Conservation (phyloP, 1,140 invertebrate species). For the Neodiprion virginianus region DNA sequence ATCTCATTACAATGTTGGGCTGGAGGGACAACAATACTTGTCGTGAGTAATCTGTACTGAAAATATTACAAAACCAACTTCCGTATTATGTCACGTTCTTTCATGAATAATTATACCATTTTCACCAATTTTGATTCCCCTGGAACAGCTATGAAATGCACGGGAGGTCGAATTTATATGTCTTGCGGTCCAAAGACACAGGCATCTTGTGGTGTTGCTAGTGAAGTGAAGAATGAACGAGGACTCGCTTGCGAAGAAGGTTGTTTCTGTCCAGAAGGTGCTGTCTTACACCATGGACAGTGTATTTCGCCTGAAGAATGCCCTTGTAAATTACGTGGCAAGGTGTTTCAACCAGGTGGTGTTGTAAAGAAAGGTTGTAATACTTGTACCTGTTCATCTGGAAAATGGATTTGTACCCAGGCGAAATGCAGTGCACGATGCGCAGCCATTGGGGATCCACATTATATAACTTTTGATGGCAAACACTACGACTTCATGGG, state of each 20-base stretch:
- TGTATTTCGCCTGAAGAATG: constrained; percentile 78
- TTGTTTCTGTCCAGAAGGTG: constrained; percentile 83
- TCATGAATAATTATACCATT: not conserved
- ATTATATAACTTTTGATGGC: constrained; percentile 91
- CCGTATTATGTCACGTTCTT: not conserved
- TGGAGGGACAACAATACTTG: constrained; percentile 80
- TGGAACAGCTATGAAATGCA: constrained; percentile 73
- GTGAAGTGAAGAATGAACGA: constrained; percentile 39
- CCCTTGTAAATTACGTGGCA: constrained; percentile 81
- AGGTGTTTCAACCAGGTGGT: constrained; percentile 75
- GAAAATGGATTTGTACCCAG: constrained; percentile 82
- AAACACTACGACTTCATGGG: constrained; percentile 88
- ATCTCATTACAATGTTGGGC: constrained; percentile 65
- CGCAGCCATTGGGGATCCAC: constrained; percentile 84
- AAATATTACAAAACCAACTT: not conserved
- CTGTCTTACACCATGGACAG: constrained; percentile 73
- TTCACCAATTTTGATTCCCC: constrained; percentile 18
- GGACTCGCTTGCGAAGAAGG: constrained; percentile 77
- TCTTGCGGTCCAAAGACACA: constrained; percentile 71
- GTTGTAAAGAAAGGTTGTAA: constrained; percentile 83
- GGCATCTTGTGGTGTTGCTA: constrained; percentile 60
- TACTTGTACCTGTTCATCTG: constrained; percentile 75
- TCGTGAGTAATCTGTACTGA: constrained; percentile 68
- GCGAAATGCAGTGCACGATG: constrained; percentile 77
- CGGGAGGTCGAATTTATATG: constrained; percentile 72